Evolutionary conservation across 2,888 invertebrate species (phyloP).

Genomic region (Melieria crassipennis): DNA sequence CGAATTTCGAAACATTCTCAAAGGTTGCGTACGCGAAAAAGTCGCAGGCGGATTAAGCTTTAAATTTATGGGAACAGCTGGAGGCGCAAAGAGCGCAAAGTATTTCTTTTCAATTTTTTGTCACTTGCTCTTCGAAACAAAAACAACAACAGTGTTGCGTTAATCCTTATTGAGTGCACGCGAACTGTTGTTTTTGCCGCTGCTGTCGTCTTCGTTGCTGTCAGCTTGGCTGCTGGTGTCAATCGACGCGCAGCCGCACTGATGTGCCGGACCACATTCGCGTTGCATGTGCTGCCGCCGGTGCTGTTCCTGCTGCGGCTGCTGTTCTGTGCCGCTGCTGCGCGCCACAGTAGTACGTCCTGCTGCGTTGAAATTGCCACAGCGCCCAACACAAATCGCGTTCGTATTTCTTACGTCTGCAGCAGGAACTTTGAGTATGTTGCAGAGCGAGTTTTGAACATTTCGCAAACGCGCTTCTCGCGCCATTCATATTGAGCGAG

Average conservation of each 20-base stretch:
- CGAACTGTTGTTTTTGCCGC: slow-evolving; percentile 4
- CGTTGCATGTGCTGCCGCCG: slow-evolving; percentile 17
- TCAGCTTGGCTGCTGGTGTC: slow-evolving; percentile 38
- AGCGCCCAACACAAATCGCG: no score
- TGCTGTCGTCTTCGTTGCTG: slow-evolving; percentile 20
- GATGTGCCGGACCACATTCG: slow-evolving; percentile 25
- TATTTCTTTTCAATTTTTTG: background rate
- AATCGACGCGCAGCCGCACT: slow-evolving; percentile 28
- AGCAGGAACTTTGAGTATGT: no score
- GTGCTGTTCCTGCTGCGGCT: slow-evolving; percentile 20
- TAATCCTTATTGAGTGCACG: slow-evolving; percentile 54
- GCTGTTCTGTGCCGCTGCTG: slow-evolving; percentile 41
- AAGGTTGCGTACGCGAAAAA: no score
- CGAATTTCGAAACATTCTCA: no score
- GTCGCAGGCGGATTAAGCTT: slow-evolving; percentile 53
- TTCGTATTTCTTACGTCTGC: no score
- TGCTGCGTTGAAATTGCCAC: slow-evolving; percentile 54
- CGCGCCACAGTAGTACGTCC: slow-evolving; percentile 42
- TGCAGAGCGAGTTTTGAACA: no score
- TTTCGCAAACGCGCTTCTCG: no score
- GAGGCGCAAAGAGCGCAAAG: background rate
- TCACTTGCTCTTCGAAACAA: background rate
- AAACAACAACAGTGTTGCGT: slow-evolving; percentile 14
- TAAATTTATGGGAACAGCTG: slow-evolving; percentile 51
- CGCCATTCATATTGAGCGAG: no score